Base-by-base conservation (phyloP, 2,113 vertebrate species). In the Coracopsis vasa region DNA sequence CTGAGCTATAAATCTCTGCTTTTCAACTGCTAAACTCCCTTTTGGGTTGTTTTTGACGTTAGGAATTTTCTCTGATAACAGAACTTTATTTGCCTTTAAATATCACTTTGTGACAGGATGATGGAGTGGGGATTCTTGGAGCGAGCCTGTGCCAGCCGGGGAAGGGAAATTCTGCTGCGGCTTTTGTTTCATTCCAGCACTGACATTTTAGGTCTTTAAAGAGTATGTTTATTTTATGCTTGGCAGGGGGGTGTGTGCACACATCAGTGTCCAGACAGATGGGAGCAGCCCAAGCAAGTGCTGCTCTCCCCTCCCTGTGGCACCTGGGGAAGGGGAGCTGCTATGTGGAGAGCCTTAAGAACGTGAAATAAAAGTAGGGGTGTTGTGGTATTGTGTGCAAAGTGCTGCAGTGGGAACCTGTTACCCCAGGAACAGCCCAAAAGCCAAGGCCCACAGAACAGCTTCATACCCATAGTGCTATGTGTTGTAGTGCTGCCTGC, bases 31-130 rank as follows among this genome's bases (percentile, higher is more conserved):
- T 72, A 8, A 80, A 91, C 87, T 97, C 94, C 94, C 95, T 92
- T 80, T 66, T 87, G 89, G 64, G 42, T 50, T 96, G 82, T 65
- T 95, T 90, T 81, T 95, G 90, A 94, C 82, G 9, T 96, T 65
- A 96, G 92, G 89, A 95, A 95, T 96, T 97, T 91, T 95, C 80
- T 80, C 86, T 17, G 96, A 94, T 97, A 97, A 97, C 94, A 90
- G 77, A 74, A 90, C 73, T 92, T 95, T 86, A 84, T 92, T 92
- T 97, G 95, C 80, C 92, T 94, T 96, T 93, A 95, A 97, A 94
- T 96, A 97, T 93, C 94, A 58, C 79, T 97, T 93, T 96, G 94
- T 96, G 97, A 94, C 96, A 97, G 96, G 85, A 95, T 97, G 96
- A 97, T 94, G 90, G 95, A 97, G 87, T 90, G 89, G 80, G 42